Conservation (phyloP, 2,113 vertebrate genomes). For the Otus sunia region DNA sequence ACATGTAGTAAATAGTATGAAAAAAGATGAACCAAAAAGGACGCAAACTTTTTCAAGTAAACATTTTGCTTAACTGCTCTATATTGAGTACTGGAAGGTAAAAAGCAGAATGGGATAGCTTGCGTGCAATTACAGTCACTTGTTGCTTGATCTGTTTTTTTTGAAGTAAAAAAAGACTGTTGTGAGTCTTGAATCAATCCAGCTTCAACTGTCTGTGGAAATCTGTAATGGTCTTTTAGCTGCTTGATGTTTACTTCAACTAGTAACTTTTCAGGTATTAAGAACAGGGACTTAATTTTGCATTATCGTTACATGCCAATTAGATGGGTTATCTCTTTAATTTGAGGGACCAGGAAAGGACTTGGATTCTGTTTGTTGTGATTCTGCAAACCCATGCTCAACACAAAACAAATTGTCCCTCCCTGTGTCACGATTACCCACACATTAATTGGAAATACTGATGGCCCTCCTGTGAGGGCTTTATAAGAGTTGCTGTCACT, state of each 20-base stretch:
- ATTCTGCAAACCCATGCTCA: neutral
- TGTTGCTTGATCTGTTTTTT: neutral
- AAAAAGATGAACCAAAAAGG: neutral
- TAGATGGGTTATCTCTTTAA: neutral
- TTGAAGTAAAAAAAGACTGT: neutral
- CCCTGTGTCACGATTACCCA: neutral
- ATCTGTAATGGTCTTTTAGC: neutral
- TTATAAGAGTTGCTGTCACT: neutral
- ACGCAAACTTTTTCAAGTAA: neutral
- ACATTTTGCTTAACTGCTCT: neutral
- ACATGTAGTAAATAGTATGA: neutral
- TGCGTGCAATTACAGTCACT: neutral
- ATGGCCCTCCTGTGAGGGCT: neutral
- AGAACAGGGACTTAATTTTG: neutral
- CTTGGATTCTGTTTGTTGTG: neutral
- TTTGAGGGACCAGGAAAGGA: neutral
- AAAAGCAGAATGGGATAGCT: neutral
- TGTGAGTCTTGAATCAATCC: neutral
- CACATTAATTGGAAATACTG: neutral
- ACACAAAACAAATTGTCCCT: accelerated
- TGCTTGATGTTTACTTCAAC: neutral
- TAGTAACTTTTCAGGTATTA: neutral
- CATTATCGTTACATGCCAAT: neutral
- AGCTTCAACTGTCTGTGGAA: neutral
- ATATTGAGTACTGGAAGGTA: neutral